Base-by-base conservation (phyloP, 2,113 vertebrate genomes). In the Columba janthina region DNA sequence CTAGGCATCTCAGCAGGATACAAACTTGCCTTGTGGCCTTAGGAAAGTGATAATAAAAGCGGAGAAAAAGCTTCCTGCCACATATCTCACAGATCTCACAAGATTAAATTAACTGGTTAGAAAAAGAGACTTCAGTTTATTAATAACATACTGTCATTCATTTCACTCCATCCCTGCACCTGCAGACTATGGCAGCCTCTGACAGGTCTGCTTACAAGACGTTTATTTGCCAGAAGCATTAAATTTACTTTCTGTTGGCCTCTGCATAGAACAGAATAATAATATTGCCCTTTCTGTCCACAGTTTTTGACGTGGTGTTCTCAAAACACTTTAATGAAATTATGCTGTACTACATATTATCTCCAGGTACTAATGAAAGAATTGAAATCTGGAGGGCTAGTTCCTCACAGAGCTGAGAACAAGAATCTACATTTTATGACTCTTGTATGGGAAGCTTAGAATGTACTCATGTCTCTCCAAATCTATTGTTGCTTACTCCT, bases 11-110 rank as follows among this genome's bases (percentile, higher is more conserved):
- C 85, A 79, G 70, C 8, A 75, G 71, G 70, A 93, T 48, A 62
- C 25, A 83, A 90, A 82, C 40, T 51, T 96, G 82, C 32, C 51
- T 85, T 73, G 46, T 79, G 32, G 85, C 54, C 28, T 85, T 94
- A 66, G n/a, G 22, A 48, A 85, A 95, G 62, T 26, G 21, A 36
- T 76, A 94, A 89, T 77, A 88, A 95, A 95, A 89, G 36, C 58
- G 70, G 15, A 89, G 26, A 57, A 93, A 78, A 72, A 85, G 19
- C 71, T 65, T 83, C 66, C 44, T 79, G 65, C 31, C 58, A 85
- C 31, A 4, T 20, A 34, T 38, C 66, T 89, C 66, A 44, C 32
- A 87, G 38, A 86, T 34, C 53, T 70, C 74, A 57, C 24, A 91
- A 81, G n/a, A 93, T 75, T 72, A 88, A 76, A 93, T 58, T 62